Conservation (phyloP, 2,797 vertebrate genomes). For the Tympanoctomys barrerae region DNA sequence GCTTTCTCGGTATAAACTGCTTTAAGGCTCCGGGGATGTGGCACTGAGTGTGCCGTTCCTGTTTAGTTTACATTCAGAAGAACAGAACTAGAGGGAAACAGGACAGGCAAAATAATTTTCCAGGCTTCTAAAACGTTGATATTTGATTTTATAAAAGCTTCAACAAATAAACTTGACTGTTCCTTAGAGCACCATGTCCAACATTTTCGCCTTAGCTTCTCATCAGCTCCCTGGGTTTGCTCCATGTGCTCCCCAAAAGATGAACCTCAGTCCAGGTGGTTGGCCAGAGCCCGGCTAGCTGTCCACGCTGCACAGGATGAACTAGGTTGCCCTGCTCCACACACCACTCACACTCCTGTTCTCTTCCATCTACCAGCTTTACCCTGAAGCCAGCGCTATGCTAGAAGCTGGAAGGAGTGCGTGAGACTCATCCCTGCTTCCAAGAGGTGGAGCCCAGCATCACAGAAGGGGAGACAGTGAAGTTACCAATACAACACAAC, state of each 20-base stretch:
- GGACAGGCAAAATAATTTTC: background rate
- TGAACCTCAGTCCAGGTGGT: background rate
- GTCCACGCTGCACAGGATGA: background rate
- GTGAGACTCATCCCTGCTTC: background rate
- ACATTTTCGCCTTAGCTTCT: background rate
- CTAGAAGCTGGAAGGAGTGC: background rate
- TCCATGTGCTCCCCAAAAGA: background rate
- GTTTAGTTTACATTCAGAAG: constrained; percentile 27
- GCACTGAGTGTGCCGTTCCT: background rate
- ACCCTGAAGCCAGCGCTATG: background rate
- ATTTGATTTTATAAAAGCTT: background rate
- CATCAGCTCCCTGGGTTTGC: background rate
- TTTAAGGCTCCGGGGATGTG: background rate
- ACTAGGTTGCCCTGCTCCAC: background rate
- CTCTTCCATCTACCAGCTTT: background rate
- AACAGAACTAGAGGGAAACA: background rate
- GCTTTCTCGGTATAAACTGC: constrained; percentile 1
- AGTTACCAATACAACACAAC: fast-evolving
- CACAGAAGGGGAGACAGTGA: background rate
- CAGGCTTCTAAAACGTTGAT: background rate
- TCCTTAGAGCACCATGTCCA: background rate
- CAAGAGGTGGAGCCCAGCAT: background rate
- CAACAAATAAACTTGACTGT: background rate
- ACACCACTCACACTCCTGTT: background rate
- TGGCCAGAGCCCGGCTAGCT: background rate